Percentiles rank a stretch among this genome's conserved stretches.
phyloP scores from a whole-genome alignment of 2,797 vertebrate genomes.

The Manis crassicaudata region DNA sequence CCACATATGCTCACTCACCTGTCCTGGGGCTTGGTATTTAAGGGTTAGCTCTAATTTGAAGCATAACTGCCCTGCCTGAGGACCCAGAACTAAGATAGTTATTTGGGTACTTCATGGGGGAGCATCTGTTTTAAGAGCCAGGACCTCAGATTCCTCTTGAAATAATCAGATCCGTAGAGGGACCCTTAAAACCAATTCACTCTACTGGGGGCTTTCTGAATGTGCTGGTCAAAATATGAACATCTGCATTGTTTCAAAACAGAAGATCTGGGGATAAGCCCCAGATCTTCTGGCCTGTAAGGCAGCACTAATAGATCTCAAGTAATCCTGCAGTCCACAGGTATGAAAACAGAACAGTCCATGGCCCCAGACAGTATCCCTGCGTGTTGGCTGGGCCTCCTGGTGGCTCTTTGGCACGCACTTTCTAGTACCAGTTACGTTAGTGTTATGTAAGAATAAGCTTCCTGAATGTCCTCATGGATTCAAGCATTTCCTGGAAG shows the following conservation, averaged over 20 bases:
- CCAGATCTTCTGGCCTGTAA: not conserved
- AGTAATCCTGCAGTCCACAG: not conserved
- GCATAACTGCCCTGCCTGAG: not conserved
- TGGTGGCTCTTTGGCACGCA: slow-evolving; percentile 59
- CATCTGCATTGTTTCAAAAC: too few relatives aligned
- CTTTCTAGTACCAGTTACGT: not conserved
- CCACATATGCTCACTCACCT: not conserved
- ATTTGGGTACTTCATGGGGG: not conserved
- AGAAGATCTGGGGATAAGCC: not conserved
- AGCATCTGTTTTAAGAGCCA: slow-evolving; percentile 13
- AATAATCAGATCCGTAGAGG: slow-evolving; percentile 11
- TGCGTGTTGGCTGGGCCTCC: slow-evolving; percentile 12
- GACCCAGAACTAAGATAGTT: not conserved
- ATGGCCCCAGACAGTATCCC: not conserved
- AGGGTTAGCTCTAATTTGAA: not conserved
- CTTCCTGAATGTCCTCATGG: slow-evolving; percentile 25
- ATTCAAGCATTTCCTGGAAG: slow-evolving; percentile 54
- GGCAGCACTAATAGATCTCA: slow-evolving; percentile 14
- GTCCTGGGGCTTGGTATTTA: slow-evolving; percentile 20
- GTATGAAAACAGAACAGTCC: not conserved
- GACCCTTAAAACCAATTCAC: slow-evolving; percentile 3
- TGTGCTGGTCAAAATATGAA: not conserved
- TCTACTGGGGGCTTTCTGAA: not conserved
- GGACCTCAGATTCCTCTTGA: slow-evolving; percentile 7
- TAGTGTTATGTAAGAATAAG: slow-evolving; percentile 13